phyloP scores from a whole-genome alignment of 2,113 vertebrate species.

The Lepus americanus region DNA sequence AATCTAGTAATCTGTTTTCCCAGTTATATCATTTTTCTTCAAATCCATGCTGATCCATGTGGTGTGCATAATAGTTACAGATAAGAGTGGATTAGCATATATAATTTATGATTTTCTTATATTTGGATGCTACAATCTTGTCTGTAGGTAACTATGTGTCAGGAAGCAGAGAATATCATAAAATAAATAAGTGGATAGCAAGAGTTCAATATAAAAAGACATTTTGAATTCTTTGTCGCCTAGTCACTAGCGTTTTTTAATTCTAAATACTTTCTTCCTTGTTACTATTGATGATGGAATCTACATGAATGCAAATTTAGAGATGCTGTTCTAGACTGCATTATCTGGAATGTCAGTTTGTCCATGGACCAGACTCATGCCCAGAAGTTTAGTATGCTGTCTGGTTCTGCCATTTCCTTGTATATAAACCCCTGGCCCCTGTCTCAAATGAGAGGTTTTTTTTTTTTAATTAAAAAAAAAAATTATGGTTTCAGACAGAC shows the following conservation, averaged over 20 bases:
- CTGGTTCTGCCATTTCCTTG: background rate
- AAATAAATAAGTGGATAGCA: slow-evolving; percentile 8
- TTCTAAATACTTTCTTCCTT: background rate
- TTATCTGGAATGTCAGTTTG: background rate
- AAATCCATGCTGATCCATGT: background rate
- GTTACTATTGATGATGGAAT: background rate
- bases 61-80: slow-evolving; percentile 23
- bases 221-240: background rate
- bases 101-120: slow-evolving; percentile 8
- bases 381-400: background rate
- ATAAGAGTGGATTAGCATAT: slow-evolving; percentile 58
- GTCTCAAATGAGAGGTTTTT: background rate
- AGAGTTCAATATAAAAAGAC: slow-evolving; percentile 25
- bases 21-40: slow-evolving; percentile 14
- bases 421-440: background rate
- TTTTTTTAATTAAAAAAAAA: slow-evolving; percentile 2
- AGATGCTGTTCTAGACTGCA: background rate
- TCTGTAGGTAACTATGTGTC: background rate
- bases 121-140: background rate
- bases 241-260: background rate
- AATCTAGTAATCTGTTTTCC: slow-evolving; percentile 19
- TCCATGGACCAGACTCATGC: background rate
- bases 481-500: background rate
- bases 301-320: background rate
- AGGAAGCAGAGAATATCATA: background rate